A percentile compares a stretch with the other conserved stretches of the same genome.
Conservation (phyloP, 2,888 invertebrate genomes). For the Amblyjoppa proteus region DNA sequence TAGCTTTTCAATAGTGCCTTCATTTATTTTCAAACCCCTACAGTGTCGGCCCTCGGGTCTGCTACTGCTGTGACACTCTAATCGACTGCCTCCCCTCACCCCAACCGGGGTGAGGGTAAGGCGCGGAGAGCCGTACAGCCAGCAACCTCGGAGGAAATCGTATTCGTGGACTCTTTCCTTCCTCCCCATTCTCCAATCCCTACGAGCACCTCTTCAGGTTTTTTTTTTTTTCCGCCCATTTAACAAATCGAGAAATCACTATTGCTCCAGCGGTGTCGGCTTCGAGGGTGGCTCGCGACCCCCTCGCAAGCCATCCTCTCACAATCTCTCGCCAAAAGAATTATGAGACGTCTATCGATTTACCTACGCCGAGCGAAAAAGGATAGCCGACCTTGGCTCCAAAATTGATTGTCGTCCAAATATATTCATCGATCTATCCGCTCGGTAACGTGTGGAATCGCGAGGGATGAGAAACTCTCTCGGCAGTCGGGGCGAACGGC, state of each 20-base stretch:
- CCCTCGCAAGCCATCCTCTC: background rate
- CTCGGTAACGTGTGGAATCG: background rate
- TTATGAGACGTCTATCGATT: conserved; percentile 39
- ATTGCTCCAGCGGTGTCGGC: conserved; percentile 10
- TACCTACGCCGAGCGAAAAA: background rate
- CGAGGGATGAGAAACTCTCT: background rate
- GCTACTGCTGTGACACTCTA: conserved; percentile 43
- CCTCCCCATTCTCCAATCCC: background rate
- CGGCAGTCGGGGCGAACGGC: background rate
- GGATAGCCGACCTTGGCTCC: background rate
- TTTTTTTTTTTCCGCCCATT: background rate
- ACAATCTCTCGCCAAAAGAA: conserved; percentile 25
- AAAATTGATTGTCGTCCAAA: conserved; percentile 1
- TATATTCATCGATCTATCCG: background rate
- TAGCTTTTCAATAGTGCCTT: conserved; percentile 78
- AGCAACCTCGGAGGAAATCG: conserved; percentile 37
- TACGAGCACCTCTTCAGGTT: background rate
- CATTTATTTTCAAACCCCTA: conserved; percentile 74
- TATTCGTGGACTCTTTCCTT: conserved; percentile 37
- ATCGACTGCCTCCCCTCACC: conserved; percentile 30
- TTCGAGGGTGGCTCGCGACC: background rate
- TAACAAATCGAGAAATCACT: conserved; percentile 47
- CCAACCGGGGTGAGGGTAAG: background rate
- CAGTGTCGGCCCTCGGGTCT: background rate
- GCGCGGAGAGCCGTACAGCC: background rate